A percentile compares a stretch with the other conserved stretches of the same genome.
Conservation (phyloP, 2,888 invertebrate species). For the Drosophila diplacantha region DNA sequence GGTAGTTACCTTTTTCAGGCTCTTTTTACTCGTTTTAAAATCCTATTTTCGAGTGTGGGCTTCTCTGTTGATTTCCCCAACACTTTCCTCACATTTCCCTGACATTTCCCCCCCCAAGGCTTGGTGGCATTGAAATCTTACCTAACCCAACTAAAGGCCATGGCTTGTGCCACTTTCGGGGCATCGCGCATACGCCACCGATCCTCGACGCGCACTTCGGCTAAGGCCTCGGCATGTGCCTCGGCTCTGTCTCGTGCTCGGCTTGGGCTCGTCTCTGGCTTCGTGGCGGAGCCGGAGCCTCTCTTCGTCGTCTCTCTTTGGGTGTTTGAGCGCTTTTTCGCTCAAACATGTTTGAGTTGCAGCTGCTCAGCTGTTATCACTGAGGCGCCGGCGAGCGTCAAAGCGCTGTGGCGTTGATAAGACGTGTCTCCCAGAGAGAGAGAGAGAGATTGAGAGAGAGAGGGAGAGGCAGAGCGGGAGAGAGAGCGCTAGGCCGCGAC, state of each 20-base stretch:
- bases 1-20: not conserved
- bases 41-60: not conserved
- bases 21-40: not conserved
- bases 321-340: conserved; percentile 43
- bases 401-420: conserved; percentile 33
- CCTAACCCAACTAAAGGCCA: conserved; percentile 7
- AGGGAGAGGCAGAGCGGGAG: not conserved
- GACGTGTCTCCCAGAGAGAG: conserved; percentile 37
- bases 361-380: conserved; percentile 48
- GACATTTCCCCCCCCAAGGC: not conserved
- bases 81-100: not conserved
- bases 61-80: not conserved
- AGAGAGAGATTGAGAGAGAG: not conserved
- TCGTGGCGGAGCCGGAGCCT: not conserved
- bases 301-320: conserved; percentile 16
- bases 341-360: conserved; percentile 55
- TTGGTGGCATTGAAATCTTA: conserved; percentile 6
- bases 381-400: conserved; percentile 16
- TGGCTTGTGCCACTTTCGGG: conserved; percentile 36
- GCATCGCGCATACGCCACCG: conserved; percentile 52
- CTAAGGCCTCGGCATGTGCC: no score
- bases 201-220: conserved; percentile 30
- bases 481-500: not conserved
- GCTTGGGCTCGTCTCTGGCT: not conserved
- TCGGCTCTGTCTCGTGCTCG: not conserved